phyloP scores from a whole-genome alignment of 1,140 invertebrate species.

The Pinna nobilis region DNA sequence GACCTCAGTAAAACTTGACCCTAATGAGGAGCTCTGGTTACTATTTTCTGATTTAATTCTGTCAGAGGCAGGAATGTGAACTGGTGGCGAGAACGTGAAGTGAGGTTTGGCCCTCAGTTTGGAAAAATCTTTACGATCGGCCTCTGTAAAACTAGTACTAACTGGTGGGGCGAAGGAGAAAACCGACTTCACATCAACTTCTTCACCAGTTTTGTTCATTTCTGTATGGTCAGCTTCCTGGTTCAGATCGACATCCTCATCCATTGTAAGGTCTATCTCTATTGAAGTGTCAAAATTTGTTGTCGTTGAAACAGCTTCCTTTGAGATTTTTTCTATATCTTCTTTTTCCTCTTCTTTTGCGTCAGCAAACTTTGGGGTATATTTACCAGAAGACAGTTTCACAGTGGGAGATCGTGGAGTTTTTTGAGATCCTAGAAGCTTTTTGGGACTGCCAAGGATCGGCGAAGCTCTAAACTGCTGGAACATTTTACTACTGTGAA shows the following conservation, averaged over 20 bases:
- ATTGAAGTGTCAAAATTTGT: not conserved
- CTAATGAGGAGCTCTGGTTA: too few relatives aligned
- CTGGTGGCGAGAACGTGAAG: slow-evolving; percentile 22
- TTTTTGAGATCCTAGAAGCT: not conserved
- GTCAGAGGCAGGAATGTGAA: not conserved
- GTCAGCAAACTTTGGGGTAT: not conserved
- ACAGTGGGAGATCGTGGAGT: slow-evolving; percentile 35
- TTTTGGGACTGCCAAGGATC: slow-evolving; percentile 2
- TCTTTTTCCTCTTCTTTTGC: not conserved
- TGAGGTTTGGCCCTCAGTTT: slow-evolving; percentile 2
- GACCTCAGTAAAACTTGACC: too few relatives aligned
- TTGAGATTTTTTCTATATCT: not conserved
- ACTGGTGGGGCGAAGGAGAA: slow-evolving; percentile 6
- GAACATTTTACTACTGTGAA: not conserved
- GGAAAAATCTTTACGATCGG: not conserved
- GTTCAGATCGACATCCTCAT: slow-evolving; percentile 12
- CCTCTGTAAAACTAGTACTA: not conserved
- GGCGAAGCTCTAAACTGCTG: slow-evolving; percentile 2
- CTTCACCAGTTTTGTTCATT: slow-evolving; percentile 3
- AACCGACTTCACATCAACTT: not conserved
- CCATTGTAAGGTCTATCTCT: slow-evolving; percentile 19
- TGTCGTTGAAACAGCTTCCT: slow-evolving; percentile 8
- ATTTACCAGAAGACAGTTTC: slow-evolving; percentile 14
- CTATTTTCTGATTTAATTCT: too few relatives aligned
- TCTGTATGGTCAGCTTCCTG: not conserved